phyloP scores from a whole-genome alignment of 23 tunicate genomes.

The Ciona savignyi region DNA sequence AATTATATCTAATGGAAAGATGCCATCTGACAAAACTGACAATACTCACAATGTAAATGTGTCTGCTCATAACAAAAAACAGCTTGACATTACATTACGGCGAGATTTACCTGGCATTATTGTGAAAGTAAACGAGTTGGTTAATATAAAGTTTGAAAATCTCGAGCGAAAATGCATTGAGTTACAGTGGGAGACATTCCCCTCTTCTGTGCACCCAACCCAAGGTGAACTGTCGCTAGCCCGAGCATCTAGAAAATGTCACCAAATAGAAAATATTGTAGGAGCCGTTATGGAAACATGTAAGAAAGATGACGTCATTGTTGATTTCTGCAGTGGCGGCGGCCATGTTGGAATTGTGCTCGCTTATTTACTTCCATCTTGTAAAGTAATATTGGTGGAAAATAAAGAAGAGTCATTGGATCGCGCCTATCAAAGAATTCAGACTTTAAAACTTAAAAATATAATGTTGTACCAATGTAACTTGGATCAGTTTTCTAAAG shows the following conservation, averaged over 20 bases:
- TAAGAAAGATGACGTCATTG: conserved; percentile 59
- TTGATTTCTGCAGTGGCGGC: conserved; percentile 99
- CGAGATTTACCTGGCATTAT: conserved; percentile 52
- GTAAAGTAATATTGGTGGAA: conserved; percentile 64
- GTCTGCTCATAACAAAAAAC: conserved; percentile 3
- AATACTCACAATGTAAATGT: background rate
- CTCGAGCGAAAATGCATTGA: conserved; percentile 15
- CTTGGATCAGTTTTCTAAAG: conserved; percentile 51
- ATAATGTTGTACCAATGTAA: conserved; percentile 80
- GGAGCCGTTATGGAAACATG: conserved; percentile 31
- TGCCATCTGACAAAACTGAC: background rate
- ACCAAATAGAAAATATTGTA: conserved; percentile 80
- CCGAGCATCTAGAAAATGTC: conserved; percentile 82
- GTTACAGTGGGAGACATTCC: conserved; percentile 43
- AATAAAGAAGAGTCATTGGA: conserved; percentile 94
- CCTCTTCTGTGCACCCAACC: conserved; percentile 59
- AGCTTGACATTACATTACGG: conserved; percentile 49
- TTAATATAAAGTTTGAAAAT: conserved; percentile 19
- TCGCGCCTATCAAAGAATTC: conserved; percentile 72
- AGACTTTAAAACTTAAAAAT: conserved; percentile 43
- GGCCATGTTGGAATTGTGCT: conserved; percentile 94
- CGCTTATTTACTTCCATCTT: conserved; percentile 68
- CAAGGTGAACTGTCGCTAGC: conserved; percentile 63
- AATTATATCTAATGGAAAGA: background rate
- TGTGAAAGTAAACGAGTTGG: conserved; percentile 5